Base-by-base conservation (phyloP, 1,140 invertebrate genomes). In the Drosophila kanapiae region DNA sequence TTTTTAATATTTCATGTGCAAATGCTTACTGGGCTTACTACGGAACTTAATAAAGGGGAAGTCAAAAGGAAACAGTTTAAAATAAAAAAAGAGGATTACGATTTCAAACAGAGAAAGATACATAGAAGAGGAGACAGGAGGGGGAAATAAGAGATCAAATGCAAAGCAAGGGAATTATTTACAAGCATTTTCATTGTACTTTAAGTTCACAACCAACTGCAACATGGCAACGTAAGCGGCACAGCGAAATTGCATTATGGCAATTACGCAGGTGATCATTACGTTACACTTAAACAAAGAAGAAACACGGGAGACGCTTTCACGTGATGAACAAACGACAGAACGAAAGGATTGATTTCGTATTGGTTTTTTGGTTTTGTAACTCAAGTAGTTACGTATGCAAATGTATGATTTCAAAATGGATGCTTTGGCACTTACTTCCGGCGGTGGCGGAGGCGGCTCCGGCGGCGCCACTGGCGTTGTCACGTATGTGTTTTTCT, bases 131-230 rank as follows among this genome's bases (percentile, higher is more conserved):
- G n/a, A 37, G 14, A 11, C n/a, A 40, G 11, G 62, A 27, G 51
- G 37, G 51, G 8, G 38, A 29, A 43, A 38, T 5, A 27, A 43
- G 43, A 72, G 68, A 67, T 77, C 51, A 68, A 78, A 68, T 80
- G 67, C 83, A 91, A 90, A 79, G 85, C 85, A 91, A 84, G 71
- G 75, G 67, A 90, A 85, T 85, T 88, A 90, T 91, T 91, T 91
- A 91, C 90, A 91, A 88, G 90, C 90, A 91, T 91, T 91, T 91
- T 91, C 90, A 91, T 86, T 83, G 82, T 86, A 91, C 90, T 91
- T 91, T 83, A 78, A 91, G 83, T 77, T 90, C 74, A 90, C 85
- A 91, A 90, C 85, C 81, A 88, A 88, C 84, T 88, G 84, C 84
- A 84, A 87, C 84, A 80, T 69, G 80, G 72, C 61, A 87, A 87